Conservation (phyloP, 2,113 vertebrate species). For the Carassius carassius region DNA sequence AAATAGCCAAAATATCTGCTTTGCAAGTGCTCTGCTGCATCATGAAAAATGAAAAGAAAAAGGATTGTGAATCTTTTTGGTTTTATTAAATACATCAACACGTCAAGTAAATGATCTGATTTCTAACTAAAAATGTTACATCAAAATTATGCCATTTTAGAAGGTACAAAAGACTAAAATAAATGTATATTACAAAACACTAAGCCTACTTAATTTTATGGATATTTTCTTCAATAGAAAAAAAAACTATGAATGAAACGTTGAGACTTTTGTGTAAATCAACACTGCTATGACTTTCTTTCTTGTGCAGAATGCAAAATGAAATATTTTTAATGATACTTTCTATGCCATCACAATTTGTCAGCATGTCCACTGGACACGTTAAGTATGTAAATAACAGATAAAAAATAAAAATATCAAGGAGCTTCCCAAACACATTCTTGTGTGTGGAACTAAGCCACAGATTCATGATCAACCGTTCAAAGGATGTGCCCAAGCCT, state of each 20-base stretch:
- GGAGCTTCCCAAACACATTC: not conserved
- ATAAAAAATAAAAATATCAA: not conserved
- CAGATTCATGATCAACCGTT: not conserved
- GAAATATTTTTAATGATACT: not conserved
- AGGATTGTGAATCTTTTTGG: not conserved
- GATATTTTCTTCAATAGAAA: not conserved
- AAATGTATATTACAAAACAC: not conserved
- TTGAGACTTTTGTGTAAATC: no score
- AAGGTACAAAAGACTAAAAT: not conserved
- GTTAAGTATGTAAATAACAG: not conserved
- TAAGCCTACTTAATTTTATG: not conserved
- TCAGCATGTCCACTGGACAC: not conserved
- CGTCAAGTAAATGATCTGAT: not conserved
- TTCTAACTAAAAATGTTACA: not conserved
- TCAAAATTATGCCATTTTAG: no score
- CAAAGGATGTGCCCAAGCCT: not conserved
- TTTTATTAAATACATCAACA: not conserved
- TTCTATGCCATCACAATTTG: not conserved
- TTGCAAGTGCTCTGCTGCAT: not conserved
- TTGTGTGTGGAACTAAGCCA: not conserved
- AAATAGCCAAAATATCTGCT: not conserved
- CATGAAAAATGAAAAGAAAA: no score
- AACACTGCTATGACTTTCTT: not conserved
- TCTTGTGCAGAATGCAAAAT: not conserved
- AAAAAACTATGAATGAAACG: not conserved